Evolutionary conservation across 2,113 vertebrate species (phyloP).

Genomic region (Terrapene triunguis): DNA sequence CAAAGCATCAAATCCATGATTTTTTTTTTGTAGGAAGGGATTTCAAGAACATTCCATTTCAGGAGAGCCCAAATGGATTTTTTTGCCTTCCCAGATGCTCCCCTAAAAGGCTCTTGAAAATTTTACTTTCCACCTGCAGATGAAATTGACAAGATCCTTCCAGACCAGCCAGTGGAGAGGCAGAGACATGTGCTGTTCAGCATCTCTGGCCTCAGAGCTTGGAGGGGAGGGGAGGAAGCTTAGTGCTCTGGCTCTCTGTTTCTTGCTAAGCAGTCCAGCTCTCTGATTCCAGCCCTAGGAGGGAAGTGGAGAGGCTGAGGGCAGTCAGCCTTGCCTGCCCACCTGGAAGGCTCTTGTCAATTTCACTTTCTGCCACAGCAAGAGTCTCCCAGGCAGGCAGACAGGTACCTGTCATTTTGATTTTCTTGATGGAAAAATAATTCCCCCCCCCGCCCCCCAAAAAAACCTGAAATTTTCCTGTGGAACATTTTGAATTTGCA

Average conservation of each 20-base stretch:
- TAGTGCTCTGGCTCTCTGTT: neutral
- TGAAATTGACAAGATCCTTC: neutral
- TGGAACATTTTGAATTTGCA: neutral
- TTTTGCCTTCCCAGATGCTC: neutral
- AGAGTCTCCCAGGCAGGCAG: neutral
- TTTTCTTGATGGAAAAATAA: neutral
- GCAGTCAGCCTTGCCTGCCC: neutral
- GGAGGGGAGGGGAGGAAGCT: neutral
- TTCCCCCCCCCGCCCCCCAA: rapidly evolving
- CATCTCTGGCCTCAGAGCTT: neutral
- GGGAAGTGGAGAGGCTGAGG: neutral
- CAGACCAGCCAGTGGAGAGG: neutral
- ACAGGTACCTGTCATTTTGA: neutral
- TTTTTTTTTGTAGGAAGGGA: neutral
- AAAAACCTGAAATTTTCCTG: neutral
- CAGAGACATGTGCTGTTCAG: neutral
- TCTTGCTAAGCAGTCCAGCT: neutral
- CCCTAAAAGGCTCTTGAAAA: neutral
- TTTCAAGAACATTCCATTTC: neutral
- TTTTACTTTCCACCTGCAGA: neutral
- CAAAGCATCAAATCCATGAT: neutral
- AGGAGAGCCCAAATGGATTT: neutral
- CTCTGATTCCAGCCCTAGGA: neutral
- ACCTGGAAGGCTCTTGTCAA: neutral
- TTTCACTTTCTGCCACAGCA: neutral